A percentile compares a stretch with the other conserved stretches of the same genome.
Conservation (phyloP, 1,140 invertebrate species). For the Nylanderia fulva region DNA sequence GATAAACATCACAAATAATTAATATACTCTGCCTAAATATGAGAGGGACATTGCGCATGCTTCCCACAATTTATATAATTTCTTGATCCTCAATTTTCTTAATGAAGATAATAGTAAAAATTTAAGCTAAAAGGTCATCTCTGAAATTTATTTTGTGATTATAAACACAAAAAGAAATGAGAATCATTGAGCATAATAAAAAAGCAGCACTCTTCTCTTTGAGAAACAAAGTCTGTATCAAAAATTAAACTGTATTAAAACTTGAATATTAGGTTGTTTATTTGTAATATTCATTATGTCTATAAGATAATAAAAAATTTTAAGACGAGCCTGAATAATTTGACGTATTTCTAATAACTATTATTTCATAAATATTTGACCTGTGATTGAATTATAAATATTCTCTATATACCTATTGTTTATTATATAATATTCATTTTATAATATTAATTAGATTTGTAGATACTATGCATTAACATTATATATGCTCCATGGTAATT, state of each 20-base stretch:
- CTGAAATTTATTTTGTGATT: neutral
- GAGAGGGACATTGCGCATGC: neutral
- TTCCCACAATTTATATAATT: neutral
- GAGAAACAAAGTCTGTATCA: no score
- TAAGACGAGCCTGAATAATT: no score
- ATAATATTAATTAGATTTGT: neutral
- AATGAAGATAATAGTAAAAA: neutral
- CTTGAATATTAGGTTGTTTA: no score
- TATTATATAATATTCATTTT: no score
- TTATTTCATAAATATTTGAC: no score
- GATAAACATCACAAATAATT: conserved; percentile 81
- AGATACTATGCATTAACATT: neutral
- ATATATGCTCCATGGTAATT: neutral
- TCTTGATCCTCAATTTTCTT: neutral
- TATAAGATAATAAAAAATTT: no score
- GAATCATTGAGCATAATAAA: neutral
- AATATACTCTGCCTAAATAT: conserved; percentile 73
- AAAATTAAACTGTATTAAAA: no score
- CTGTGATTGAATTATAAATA: neutral
- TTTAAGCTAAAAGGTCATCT: no score
- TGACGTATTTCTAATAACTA: no score
- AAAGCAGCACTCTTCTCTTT: no score
- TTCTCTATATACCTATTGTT: neutral
- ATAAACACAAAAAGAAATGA: neutral
- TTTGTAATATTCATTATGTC: no score